Base-by-base conservation (phyloP, 2,113 vertebrate species). In the Salvelinus alpinus region DNA sequence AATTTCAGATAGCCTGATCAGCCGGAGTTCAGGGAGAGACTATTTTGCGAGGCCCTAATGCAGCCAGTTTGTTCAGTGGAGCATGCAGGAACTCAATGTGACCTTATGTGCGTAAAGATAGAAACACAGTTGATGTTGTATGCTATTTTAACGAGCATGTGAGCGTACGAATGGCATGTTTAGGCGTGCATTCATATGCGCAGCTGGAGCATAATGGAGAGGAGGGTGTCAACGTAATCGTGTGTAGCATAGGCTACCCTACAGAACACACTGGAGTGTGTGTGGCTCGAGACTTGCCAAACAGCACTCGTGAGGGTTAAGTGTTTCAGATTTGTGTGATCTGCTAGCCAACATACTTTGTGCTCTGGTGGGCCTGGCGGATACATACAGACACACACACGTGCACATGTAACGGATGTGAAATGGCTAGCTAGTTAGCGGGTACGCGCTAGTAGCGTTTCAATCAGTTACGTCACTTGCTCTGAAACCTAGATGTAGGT, bases 1-100 rank as follows among this genome's bases (percentile, higher is more conserved):
- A 91, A 89, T 91, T 87, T 87, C 85, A 86, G 87, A 90, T 90
- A 83, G 77, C 34, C 82, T 12, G 34, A 13, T 73, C 72, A 6
- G 76, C 79, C 7, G 34, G 6, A 34, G 6, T 34, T 78, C 54
- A 47, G 48, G 73, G 34, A 34, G 6, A 34, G 34, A 34, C 80
- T 75, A 27, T 38, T 72, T 87, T 80, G 74, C 83, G 75, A 71
- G 71, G 84, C 70, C 80, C 86, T 83, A 86, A 90, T 86, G 87
- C 87, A 81, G 86, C 76, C 80, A 22, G 75, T 71, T 80, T 77
- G 81, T 79, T 84, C 75, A 86, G 68, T 65, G 79, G 85, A 81
- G 84, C 87, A 75, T 78, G 78, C 80, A 77, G 77, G 66, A 82
- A 80, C 75, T 83, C 82, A 86, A 88, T 86, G 86, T 87, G 84